phyloP scores from a whole-genome alignment of 1,140 invertebrate genomes.

The Drosophila sp. region DNA sequence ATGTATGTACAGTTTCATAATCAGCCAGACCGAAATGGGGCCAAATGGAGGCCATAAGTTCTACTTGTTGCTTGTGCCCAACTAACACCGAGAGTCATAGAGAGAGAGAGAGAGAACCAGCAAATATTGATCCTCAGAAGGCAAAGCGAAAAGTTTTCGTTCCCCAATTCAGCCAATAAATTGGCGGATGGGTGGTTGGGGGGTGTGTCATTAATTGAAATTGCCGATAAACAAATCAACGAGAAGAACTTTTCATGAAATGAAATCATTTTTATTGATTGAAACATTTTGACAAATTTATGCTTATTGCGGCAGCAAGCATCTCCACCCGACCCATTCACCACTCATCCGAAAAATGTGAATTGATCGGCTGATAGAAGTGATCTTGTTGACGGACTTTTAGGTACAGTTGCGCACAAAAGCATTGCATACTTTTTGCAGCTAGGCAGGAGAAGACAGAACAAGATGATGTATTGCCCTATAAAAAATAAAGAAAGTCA shows the following conservation, averaged over 20 bases:
- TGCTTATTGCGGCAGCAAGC: background rate
- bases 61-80: slow-evolving; percentile 5
- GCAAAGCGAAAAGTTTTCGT: background rate
- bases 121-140: slow-evolving; percentile 1
- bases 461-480: no score
- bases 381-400: no score
- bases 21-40: slow-evolving; percentile 10
- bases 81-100: background rate
- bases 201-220: background rate
- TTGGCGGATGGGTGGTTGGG: background rate
- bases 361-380: no score
- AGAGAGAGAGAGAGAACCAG: no score
- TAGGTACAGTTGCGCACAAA: background rate
- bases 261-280: slow-evolving; percentile 5
- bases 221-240: slow-evolving; percentile 12
- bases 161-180: background rate
- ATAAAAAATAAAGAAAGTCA: no score
- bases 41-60: slow-evolving; percentile 11
- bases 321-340: no score
- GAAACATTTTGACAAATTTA: slow-evolving; percentile 18
- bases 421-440: slow-evolving; percentile 2
- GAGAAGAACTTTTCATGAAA: slow-evolving; percentile 3
- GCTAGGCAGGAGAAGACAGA: background rate
- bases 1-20: slow-evolving; percentile 1
- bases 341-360: no score